Evolutionary conservation across 1,140 invertebrate genomes (phyloP), one percentile per base, ranked within the genome.

Genomic region (Atta cephalotes): DNA sequence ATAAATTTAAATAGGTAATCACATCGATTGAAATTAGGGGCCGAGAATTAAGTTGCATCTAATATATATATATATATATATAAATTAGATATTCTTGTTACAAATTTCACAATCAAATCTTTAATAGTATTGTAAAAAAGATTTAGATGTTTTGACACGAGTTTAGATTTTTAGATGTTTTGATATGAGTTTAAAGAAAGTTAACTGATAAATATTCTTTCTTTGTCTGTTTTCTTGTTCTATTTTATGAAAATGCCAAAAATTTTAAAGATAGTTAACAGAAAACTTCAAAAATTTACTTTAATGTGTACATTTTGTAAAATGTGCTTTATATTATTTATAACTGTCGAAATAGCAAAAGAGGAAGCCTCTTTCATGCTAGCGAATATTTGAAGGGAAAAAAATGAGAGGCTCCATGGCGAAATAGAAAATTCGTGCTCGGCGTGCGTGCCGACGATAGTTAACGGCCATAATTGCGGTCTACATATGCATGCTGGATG

Each of bases 401-500:
- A 66, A 63, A 62, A 51, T 28, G 49, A 62, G 31, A 45, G 31
- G 10, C 14, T 31, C 31, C 4, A 74, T 39, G 70, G 62, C 9
- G 86, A 72, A 62, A 87, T 90, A 87, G 84, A 63, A 72, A 91
- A 91, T 88, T 78, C 86, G 85, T 87, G 65, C 76, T 82, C 78
- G 56, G 71, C 88, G 88, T 93, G 92, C 91, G 92, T 93, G 93
- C 91, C 84, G 91, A 90, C 89, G 91, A 92, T 93, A 94, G 91
- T 92, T 94, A 91, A 92, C 90, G 90, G 66, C 85, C 88, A 89
- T 93, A 93, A 94, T 94, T 94, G 92, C 92, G 68, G 87, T 87
- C 92, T 90, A 94, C 93, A 94, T 94, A 93, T 93, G 90, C 91
- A 90, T 89, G 88, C 85, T 90, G 90, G 90, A 92, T 91, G 89